Base-by-base conservation (phyloP, 2,888 invertebrate species). In the Yponomeuta sedellus region DNA sequence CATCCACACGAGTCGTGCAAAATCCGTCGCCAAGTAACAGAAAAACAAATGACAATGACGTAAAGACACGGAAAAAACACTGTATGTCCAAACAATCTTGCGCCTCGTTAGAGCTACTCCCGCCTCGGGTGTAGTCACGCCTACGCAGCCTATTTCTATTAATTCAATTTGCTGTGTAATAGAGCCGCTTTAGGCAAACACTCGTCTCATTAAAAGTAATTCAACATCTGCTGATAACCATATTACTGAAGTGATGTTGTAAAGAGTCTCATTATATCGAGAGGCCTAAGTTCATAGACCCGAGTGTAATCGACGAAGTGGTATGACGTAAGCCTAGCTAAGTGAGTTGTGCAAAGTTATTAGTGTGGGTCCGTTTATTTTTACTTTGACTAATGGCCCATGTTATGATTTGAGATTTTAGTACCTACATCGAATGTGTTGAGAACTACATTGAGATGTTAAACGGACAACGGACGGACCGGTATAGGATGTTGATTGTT, bases 211-310 rank as follows among this genome's bases (percentile, higher is more conserved):
- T 86, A 83, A 78, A 78, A 75, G 70, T 72, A 73, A 77, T 83
- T 80, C 80, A 74, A 75, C 72, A 75, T 73, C 73, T 71, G 74
- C 75, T 77, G 75, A 77, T 78, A 76, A 76, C 74, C 72, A 79
- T 79, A 52, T 77, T 79, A 52, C 78, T 72, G 74, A 75, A 83
- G 79, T 78, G 79, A 77, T 75, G 76, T 76, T 75, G 72, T 77
- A 78, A 77, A 80, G 80, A 82, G 25, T 75, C 78, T 82, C 81
- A 81, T 83, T 83, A 84, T 80, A 80, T 77, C 75, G 75, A 74
- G 78, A 76, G 75, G 75, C 73, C 77, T 76, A 78, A 76, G 77
- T 75, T 76, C 74, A 74, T 72, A 74, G 74, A 72, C 71, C 75
- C 66, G 64, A 67, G 71, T 70, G 74, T 73, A 75, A 77, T 80